Evolutionary conservation across 2,888 invertebrate genomes (phyloP).

Genomic region (Ennomos erosarius): DNA sequence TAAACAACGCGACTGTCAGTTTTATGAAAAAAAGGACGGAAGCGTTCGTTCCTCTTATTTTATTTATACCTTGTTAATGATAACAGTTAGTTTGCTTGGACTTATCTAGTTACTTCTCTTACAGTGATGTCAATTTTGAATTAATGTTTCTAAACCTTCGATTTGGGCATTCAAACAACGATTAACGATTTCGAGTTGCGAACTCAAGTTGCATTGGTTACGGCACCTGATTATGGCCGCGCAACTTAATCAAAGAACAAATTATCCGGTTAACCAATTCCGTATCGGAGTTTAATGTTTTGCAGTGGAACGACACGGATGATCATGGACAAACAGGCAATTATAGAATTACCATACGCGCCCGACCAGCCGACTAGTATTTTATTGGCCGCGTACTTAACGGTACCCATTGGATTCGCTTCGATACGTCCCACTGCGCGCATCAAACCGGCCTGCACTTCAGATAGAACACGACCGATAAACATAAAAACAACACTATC

Average conservation of each 20-base stretch:
- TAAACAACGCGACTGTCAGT: too few relatives aligned
- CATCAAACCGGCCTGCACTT: constrained; percentile 53
- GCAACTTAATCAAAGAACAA: constrained; percentile 18
- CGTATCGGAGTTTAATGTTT: constrained; percentile 21
- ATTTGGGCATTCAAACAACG: background rate
- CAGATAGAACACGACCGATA: constrained; percentile 47
- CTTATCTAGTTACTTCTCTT: too few relatives aligned
- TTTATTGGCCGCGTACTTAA: constrained; percentile 69
- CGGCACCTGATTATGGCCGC: constrained; percentile 2
- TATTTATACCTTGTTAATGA: too few relatives aligned
- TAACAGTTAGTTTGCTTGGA: too few relatives aligned
- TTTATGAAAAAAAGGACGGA: too few relatives aligned
- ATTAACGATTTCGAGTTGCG: constrained; percentile 1
- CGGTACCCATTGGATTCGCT: constrained; percentile 58
- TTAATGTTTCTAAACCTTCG: too few relatives aligned
- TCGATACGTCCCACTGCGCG: constrained; percentile 41
- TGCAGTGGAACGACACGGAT: constrained; percentile 53
- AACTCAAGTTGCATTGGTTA: constrained; percentile 8
- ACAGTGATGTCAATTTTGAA: too few relatives aligned
- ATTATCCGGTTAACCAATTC: constrained; percentile 14
- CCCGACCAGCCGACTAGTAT: constrained; percentile 51
- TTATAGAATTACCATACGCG: constrained; percentile 73
- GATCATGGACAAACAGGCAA: constrained; percentile 69
- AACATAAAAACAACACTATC: constrained; percentile 50
- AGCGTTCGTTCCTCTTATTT: too few relatives aligned